Conservation (phyloP, 2,888 invertebrate species). For the Aphodius sticticus region DNA sequence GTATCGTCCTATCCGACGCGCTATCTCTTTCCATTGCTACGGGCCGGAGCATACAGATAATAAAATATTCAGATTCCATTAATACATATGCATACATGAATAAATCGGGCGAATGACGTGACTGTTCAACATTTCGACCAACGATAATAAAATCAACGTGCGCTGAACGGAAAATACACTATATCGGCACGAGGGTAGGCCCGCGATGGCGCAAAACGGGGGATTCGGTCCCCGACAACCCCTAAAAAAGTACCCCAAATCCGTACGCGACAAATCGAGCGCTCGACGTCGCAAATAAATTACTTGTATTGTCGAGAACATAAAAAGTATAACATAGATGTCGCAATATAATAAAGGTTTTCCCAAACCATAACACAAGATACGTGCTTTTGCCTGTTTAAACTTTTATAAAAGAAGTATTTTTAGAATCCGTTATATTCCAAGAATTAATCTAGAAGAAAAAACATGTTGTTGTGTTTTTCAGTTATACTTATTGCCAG, state of each 20-base stretch:
- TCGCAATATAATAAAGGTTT: too few relatives aligned
- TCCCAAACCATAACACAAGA: too few relatives aligned
- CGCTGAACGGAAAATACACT: background rate
- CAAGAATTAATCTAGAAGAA: too few relatives aligned
- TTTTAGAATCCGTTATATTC: too few relatives aligned
- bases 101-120: background rate
- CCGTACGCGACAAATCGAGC: background rate
- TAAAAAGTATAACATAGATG: background rate
- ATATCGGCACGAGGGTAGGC: background rate
- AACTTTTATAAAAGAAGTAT: too few relatives aligned
- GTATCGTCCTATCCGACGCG: background rate
- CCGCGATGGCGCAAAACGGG: background rate
- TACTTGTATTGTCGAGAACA: background rate
- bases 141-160: slow-evolving; percentile 4
- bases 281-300: background rate
- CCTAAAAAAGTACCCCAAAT: background rate
- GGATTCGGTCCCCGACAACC: background rate
- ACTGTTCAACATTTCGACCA: background rate
- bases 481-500: too few relatives aligned
- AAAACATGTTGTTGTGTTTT: too few relatives aligned
- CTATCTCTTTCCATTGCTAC: background rate
- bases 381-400: too few relatives aligned
- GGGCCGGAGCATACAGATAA: background rate
- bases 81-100: slow-evolving; percentile 4
- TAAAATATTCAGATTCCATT: slow-evolving; percentile 4